These are phyloP conservation scores for Drosophila helvetica DNA, from an alignment of 2,888 invertebrate genomes.

Conservation along the genomic window DNA sequence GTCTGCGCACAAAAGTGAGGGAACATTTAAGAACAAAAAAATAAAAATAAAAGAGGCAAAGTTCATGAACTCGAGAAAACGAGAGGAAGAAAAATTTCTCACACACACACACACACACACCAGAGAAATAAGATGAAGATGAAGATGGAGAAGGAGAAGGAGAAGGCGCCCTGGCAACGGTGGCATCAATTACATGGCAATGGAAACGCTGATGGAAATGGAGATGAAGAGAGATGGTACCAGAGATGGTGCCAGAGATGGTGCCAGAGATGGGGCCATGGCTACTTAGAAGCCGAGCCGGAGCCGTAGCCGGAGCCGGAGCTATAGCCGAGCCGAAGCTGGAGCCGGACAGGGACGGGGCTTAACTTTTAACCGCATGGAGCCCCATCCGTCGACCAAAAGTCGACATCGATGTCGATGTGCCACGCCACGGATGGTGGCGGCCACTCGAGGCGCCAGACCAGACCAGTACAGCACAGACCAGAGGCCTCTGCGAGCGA, in stretches of 20 bases:
- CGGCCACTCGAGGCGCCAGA: conserved; percentile 66
- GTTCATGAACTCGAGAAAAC: conserved; percentile 69
- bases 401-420: conserved; percentile 65
- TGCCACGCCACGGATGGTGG: conserved; percentile 14
- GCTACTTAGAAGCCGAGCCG: conserved; percentile 49
- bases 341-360: conserved; percentile 14
- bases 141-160: neutral
- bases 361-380: conserved; percentile 75
- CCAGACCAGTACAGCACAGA: conserved; percentile 8
- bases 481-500: neutral
- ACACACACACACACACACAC: conserved; percentile 40
- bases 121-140: conserved; percentile 26
- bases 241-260: conserved; percentile 21
- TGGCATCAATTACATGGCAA: conserved; percentile 74
- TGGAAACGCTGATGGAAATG: conserved; percentile 25
- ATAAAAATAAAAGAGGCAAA: conserved; percentile 27
- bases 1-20: conserved; percentile 49
- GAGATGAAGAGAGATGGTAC: conserved; percentile 15
- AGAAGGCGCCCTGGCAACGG: conserved; percentile 44
- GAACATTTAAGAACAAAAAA: conserved; percentile 50
- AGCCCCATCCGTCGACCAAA: conserved; percentile 38
- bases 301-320: neutral
- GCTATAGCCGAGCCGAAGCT: no score
- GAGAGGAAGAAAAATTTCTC: conserved; percentile 23
- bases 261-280: conserved; percentile 30